These are phyloP conservation scores for Trypoxylon attenuatum DNA, from an alignment of 2,888 invertebrate genomes.

Conservation along the genomic window DNA sequence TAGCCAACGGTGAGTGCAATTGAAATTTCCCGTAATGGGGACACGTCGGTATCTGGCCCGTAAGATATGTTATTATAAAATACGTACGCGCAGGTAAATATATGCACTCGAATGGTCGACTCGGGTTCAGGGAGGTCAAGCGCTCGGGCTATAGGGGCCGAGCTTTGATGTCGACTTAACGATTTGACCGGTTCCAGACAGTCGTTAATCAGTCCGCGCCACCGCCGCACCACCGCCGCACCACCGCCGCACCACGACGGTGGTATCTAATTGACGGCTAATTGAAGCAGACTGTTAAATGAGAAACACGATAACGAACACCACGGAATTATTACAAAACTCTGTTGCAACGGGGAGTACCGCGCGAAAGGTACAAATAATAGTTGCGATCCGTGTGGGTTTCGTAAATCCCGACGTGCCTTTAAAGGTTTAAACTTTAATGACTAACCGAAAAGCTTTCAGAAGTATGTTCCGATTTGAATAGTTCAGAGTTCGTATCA, in stretches of 20 bases:
- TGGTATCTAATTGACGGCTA: slow-evolving; percentile 60
- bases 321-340: slow-evolving; percentile 52
- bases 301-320: slow-evolving; percentile 55
- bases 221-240: too few relatives aligned
- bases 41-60: slow-evolving; percentile 19
- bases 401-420: slow-evolving; percentile 11
- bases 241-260: slow-evolving; percentile 37
- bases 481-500: too few relatives aligned
- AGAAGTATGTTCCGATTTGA: too few relatives aligned
- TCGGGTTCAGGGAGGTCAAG: slow-evolving; percentile 44
- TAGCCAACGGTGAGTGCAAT: slow-evolving; percentile 12
- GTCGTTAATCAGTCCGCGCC: slow-evolving; percentile 51
- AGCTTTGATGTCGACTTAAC: slow-evolving; percentile 51
- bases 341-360: slow-evolving; percentile 39
- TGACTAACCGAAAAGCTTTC: too few relatives aligned
- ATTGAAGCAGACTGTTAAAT: slow-evolving; percentile 56
- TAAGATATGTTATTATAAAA: slow-evolving; percentile 30
- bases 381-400: slow-evolving; percentile 25
- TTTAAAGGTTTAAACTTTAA: too few relatives aligned
- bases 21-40: slow-evolving; percentile 37
- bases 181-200: slow-evolving; percentile 56
- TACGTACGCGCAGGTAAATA: slow-evolving; percentile 19
- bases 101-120: slow-evolving; percentile 15
- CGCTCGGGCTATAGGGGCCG: slow-evolving; percentile 20
- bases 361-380: slow-evolving; percentile 38